Evolutionary conservation across 1,140 invertebrate genomes (phyloP), one percentile per base, ranked within the genome.

Genomic region (Drosophila virilis): DNA sequence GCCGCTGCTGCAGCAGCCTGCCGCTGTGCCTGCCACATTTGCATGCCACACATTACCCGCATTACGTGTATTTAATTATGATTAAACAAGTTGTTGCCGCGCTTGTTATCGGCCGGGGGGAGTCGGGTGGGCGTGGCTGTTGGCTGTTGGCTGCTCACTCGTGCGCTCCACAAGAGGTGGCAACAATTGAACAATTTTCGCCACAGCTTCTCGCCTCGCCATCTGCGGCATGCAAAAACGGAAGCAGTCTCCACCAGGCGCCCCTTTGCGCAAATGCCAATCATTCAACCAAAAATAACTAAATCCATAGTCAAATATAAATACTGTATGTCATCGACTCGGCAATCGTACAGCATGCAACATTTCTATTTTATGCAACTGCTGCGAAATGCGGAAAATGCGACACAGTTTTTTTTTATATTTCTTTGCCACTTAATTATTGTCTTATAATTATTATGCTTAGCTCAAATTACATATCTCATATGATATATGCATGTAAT

Each of bases 31-130:
- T 65, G 65, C 74, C 70, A 58, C 67, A 86, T 86, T 86, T 88
- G 83, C 83, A 86, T 86, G 74, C 65, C 17, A 28, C 61, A n/a
- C 62, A 73, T 17, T 17, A 17, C 74, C 69, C 67, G 46, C 61
- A 57, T 82, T 82, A 82, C 79, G 79, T 82, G 83, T 79, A 54
- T 67, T 71, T 86, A 86, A 86, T 86, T 86, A 77, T 79, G 73
- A 71, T 77, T 85, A 86, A 28, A 85, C 71, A 78, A 68, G 59
- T 77, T 84, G 64, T 71, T 72, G 71, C 54, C 72, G 32, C 59
- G 62, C 43, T 43, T 67, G 40, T n/a, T 40, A 8, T 32, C 4
- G 17, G 28, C 9, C 17, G 13, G 33, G 13, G 13, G 51, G 6
- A 38, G 13, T 9, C 10, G 13, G 9, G 54, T 59, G 66, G 66